Conservation (phyloP, 2,888 invertebrate species). For the Gnatocerus cornutus region DNA sequence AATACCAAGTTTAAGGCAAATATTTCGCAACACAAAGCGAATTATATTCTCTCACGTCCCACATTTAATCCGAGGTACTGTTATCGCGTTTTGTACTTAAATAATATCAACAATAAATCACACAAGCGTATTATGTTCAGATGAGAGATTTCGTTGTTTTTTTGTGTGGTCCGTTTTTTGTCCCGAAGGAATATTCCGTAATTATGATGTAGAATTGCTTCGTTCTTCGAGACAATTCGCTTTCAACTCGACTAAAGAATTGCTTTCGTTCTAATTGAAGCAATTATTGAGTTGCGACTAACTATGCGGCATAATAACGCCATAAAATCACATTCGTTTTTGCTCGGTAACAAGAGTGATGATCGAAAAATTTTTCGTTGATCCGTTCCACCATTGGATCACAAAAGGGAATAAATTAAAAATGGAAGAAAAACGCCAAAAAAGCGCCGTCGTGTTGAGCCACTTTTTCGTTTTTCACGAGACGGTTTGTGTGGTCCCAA, state of each 20-base stretch:
- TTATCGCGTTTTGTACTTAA: slow-evolving; percentile 32
- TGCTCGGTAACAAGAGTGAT: slow-evolving; percentile 6
- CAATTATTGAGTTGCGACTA: slow-evolving; percentile 15
- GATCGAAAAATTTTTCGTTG: slow-evolving; percentile 11
- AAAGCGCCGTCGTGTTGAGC: slow-evolving; percentile 12
- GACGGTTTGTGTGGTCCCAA: slow-evolving; percentile 30
- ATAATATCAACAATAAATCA: slow-evolving; percentile 33
- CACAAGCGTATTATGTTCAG: slow-evolving; percentile 16
- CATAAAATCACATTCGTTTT: slow-evolving; percentile 2
- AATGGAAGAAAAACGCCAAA: slow-evolving; percentile 24
- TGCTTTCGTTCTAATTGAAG: slow-evolving; percentile 17
- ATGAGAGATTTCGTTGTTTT: slow-evolving; percentile 17
- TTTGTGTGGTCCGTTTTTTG: slow-evolving; percentile 6
- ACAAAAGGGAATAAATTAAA: slow-evolving; percentile 40
- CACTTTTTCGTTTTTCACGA: background rate
- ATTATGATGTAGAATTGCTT: slow-evolving; percentile 18
- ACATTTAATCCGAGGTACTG: slow-evolving; percentile 38
- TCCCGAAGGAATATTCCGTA: slow-evolving; percentile 5
- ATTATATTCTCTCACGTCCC: slow-evolving; percentile 38
- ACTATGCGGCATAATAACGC: background rate
- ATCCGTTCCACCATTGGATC: slow-evolving; percentile 26
- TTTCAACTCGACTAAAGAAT: slow-evolving; percentile 1
- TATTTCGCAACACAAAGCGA: slow-evolving; percentile 32
- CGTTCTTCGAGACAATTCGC: slow-evolving; percentile 5
- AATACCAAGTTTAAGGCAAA: slow-evolving; percentile 34